A percentile compares a stretch with the other conserved stretches of the same genome.
These are phyloP conservation scores for Uropsilus gracilis DNA, from an alignment of 2,113 vertebrate species.

Conservation along the genomic window DNA sequence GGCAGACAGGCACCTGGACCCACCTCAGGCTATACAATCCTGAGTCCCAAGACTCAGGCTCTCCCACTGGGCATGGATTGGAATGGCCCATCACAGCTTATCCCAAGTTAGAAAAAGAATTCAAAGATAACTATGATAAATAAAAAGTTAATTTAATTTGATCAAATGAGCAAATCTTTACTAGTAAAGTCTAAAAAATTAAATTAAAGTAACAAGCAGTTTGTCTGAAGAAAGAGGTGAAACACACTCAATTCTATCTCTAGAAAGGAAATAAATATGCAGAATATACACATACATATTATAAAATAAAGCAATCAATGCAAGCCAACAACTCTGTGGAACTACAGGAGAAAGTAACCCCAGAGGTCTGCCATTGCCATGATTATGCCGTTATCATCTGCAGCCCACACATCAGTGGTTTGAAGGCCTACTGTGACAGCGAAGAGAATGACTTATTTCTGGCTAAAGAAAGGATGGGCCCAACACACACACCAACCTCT, in stretches of 20 bases:
- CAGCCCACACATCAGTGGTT: background rate
- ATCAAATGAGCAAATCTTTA: background rate
- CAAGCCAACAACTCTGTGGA: conserved; percentile 24
- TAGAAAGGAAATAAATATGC: background rate
- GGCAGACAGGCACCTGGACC: background rate
- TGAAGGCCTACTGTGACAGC: conserved; percentile 4
- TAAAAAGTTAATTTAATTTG: conserved; percentile 26
- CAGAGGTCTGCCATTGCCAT: background rate
- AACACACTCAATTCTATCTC: conserved; percentile 10
- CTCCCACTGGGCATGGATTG: background rate
- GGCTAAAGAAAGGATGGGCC: background rate
- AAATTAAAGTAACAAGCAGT: conserved; percentile 12
- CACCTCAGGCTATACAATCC: no score
- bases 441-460: background rate
- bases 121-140: background rate
- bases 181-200: background rate
- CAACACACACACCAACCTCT: background rate
- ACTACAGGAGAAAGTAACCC: background rate
- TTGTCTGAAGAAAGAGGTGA: conserved; percentile 2
- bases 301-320: conserved; percentile 5
- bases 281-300: no score
- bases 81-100: background rate
- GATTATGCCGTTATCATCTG: background rate
- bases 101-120: conserved; percentile 39
- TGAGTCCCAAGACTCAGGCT: no score